Conservation (phyloP, 2,113 vertebrate genomes). For the Otus sunia region DNA sequence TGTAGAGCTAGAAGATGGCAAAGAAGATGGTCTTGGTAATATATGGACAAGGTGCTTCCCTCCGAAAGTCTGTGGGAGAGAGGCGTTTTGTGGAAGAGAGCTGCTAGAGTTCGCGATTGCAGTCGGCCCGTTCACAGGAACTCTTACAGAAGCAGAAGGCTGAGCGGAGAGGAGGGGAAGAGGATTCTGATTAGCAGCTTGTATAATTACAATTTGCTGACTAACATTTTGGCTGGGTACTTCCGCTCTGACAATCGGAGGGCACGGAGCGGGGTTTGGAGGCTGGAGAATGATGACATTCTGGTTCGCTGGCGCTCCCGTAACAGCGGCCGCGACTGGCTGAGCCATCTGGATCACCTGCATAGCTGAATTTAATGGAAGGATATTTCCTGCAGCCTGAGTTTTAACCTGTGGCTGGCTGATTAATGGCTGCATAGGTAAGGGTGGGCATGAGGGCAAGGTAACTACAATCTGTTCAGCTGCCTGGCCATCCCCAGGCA, state of each 20-base stretch:
- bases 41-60: slow-evolving; percentile 96
- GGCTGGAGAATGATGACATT: slow-evolving; percentile 96
- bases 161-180: slow-evolving; percentile 82
- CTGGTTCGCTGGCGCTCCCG: slow-evolving; percentile 82
- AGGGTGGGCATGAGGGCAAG: slow-evolving; percentile 78
- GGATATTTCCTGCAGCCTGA: slow-evolving; percentile 76
- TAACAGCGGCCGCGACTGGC: slow-evolving; percentile 76
- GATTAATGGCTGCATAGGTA: slow-evolving; percentile 80
- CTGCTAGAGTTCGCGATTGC: slow-evolving; percentile 72
- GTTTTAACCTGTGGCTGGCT: slow-evolving; percentile 78
- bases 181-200: slow-evolving; percentile 87
- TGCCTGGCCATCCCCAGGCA: slow-evolving; percentile 73
- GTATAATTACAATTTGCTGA: slow-evolving; percentile 97
- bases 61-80: slow-evolving; percentile 84
- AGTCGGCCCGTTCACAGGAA: slow-evolving; percentile 72
- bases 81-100: slow-evolving; percentile 70
- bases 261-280: slow-evolving; percentile 79
- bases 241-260: slow-evolving; percentile 85
- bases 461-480: slow-evolving; percentile 75
- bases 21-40: slow-evolving; percentile 87
- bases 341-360: slow-evolving; percentile 94
- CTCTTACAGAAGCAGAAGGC: slow-evolving; percentile 74
- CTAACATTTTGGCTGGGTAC: slow-evolving; percentile 85
- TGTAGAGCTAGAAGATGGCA: slow-evolving; percentile 67
- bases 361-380: slow-evolving; percentile 92